phyloP scores from a whole-genome alignment of 2,113 vertebrate genomes.

The Oenanthe oenanthe region DNA sequence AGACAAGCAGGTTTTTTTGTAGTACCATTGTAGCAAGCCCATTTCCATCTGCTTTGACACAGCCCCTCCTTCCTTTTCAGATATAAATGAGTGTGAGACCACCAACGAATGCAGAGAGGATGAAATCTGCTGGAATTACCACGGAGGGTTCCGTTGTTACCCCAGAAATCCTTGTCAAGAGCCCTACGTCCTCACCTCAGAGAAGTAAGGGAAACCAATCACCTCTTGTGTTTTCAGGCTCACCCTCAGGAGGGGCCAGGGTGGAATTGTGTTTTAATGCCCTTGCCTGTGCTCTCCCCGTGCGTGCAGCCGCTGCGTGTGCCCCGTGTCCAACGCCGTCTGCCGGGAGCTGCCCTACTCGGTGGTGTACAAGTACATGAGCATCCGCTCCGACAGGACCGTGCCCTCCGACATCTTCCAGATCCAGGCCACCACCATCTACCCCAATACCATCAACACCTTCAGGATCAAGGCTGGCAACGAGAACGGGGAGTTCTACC shows the following conservation, averaged over 20 bases:
- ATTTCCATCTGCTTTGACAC: background rate
- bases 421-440: slow-evolving; percentile 96
- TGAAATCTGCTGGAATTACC: slow-evolving; percentile 98
- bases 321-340: slow-evolving; percentile 78
- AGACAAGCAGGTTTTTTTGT: background rate
- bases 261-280: background rate
- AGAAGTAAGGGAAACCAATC: slow-evolving; percentile 83
- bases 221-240: background rate
- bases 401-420: slow-evolving; percentile 98
- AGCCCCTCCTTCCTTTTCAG: slow-evolving; percentile 67
- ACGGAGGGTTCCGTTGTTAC: slow-evolving; percentile 94
- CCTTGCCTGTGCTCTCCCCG: background rate
- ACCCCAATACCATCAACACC: slow-evolving; percentile 92
- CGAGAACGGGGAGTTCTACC: slow-evolving; percentile 92
- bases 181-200: slow-evolving; percentile 88
- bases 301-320: slow-evolving; percentile 87
- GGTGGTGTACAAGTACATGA: slow-evolving; percentile 98
- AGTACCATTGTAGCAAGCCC: background rate
- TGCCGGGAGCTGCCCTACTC: slow-evolving; percentile 90
- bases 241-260: background rate
- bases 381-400: slow-evolving; percentile 89
- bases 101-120: slow-evolving; percentile 90
- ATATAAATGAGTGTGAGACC: slow-evolving; percentile 95
- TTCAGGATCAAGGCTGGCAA: slow-evolving; percentile 98
- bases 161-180: slow-evolving; percentile 93